Conservation (phyloP, 2,888 invertebrate genomes). For the Thalpophila matura region DNA sequence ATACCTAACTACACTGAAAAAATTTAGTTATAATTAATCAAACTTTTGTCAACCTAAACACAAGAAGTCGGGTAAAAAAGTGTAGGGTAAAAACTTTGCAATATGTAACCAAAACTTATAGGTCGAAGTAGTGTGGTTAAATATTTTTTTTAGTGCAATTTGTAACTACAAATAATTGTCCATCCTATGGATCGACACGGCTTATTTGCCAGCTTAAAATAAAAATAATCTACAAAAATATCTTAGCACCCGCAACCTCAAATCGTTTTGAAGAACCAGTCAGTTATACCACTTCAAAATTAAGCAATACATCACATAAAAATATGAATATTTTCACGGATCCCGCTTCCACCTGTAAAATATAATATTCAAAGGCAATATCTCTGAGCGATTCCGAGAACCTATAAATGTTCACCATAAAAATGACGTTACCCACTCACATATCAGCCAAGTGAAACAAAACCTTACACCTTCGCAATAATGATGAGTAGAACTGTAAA, state of each 20-base stretch:
- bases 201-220: neutral
- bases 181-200: neutral
- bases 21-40: too few species aligned
- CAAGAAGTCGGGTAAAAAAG: too few species aligned
- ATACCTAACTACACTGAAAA: too few species aligned
- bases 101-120: too few species aligned
- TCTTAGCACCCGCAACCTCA: slow-evolving; percentile 24
- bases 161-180: neutral
- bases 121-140: too few species aligned
- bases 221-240: slow-evolving; percentile 14
- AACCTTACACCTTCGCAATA: slow-evolving; percentile 38
- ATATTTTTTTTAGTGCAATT: too few species aligned
- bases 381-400: slow-evolving; percentile 67
- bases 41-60: too few species aligned
- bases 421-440: slow-evolving; percentile 64
- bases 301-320: slow-evolving; percentile 61
- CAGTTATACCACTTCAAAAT: slow-evolving; percentile 58
- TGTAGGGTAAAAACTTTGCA: too few species aligned
- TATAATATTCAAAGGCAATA: slow-evolving; percentile 71
- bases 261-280: slow-evolving; percentile 42
- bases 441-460: slow-evolving; percentile 19
- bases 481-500: slow-evolving; percentile 14
- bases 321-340: slow-evolving; percentile 55
- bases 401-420: slow-evolving; percentile 75
- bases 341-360: slow-evolving; percentile 67